Base-by-base conservation (phyloP, 2,888 invertebrate genomes). In the Lepidocyrtinus sp. region DNA sequence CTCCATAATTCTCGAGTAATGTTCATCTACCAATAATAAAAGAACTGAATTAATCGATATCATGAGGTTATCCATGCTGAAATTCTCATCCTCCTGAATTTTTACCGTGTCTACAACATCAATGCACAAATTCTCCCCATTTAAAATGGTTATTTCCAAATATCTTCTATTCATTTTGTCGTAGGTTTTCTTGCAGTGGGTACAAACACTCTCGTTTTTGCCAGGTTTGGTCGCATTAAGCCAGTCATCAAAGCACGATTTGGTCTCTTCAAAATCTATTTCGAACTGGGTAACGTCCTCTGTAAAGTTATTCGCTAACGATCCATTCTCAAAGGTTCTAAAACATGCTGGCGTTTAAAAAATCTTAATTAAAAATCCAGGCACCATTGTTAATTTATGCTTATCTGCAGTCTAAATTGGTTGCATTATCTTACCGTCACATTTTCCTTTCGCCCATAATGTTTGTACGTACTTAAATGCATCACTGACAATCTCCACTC, bases 71-170 rank as follows among this genome's bases (percentile, higher is more conserved):
- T n/a, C n/a, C n/a, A n/a, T n/a, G n/a, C n/a, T n/a, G n/a, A n/a
- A n/a, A n/a, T n/a, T n/a, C n/a, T n/a, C n/a, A n/a, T n/a, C n/a
- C n/a, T n/a, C n/a, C n/a, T n/a, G n/a, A 36, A 36, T 81, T 89
- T 90, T 90, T 89, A 93, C 93, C 84, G 91, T 89, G 88, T 93
- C 93, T 0, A 93, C 92, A 84, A 93, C 90, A 88, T 93, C 93
- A 91, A 93, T 92, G 86, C 93, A 93, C 78, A 92, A 89, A 81
- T 90, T 90, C 73, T 91, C 90, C 78, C 91, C 92, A 87, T 91
- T 90, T 73, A 90, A 88, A 87, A 91, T 91, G 84, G 89, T 92
- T 74, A 93, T 88, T 27, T 90, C 89, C 86, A 90, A 90, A 87
- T 92, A 93, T 87, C 90, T 92, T 63, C 89, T 88, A 87, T 92